phyloP scores from a whole-genome alignment of 2,797 vertebrate genomes.

The Dromococcyx pavoninus region DNA sequence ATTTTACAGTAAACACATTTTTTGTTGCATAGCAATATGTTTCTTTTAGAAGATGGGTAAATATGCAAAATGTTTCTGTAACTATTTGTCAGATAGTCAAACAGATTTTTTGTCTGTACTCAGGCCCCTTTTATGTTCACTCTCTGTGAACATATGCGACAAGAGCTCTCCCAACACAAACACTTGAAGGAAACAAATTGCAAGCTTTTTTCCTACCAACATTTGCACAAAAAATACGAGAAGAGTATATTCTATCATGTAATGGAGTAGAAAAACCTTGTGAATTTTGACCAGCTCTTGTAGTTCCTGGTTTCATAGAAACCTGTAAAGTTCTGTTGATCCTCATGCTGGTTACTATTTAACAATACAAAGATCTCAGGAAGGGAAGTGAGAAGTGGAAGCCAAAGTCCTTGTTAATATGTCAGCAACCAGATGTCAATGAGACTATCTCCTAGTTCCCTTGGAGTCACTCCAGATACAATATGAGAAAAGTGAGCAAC shows the following conservation, averaged over 20 bases:
- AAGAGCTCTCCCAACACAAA: conserved; percentile 63
- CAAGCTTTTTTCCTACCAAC: conserved; percentile 36
- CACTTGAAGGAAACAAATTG: conserved; percentile 57
- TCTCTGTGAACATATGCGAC: conserved; percentile 60
- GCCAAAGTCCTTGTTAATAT: neutral
- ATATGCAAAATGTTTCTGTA: conserved; percentile 65
- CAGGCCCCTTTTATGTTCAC: conserved; percentile 58
- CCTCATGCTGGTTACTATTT: neutral
- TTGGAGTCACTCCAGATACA: conserved; percentile 8
- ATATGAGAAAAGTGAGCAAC: neutral
- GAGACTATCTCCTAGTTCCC: neutral
- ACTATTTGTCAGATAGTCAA: conserved; percentile 68
- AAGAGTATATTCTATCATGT: neutral
- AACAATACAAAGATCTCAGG: neutral
- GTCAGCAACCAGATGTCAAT: neutral
- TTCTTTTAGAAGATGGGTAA: conserved; percentile 65
- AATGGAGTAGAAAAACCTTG: neutral
- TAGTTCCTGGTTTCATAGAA: neutral
- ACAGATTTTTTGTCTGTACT: conserved; percentile 69
- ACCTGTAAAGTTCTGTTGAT: neutral
- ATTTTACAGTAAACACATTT: conserved; percentile 61
- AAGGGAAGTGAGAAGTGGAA: neutral
- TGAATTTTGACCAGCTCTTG: neutral
- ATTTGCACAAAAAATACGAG: neutral
- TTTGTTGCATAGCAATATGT: conserved; percentile 63